Conservation (phyloP, 2,888 invertebrate genomes). For the Dichetophora obliterata region DNA sequence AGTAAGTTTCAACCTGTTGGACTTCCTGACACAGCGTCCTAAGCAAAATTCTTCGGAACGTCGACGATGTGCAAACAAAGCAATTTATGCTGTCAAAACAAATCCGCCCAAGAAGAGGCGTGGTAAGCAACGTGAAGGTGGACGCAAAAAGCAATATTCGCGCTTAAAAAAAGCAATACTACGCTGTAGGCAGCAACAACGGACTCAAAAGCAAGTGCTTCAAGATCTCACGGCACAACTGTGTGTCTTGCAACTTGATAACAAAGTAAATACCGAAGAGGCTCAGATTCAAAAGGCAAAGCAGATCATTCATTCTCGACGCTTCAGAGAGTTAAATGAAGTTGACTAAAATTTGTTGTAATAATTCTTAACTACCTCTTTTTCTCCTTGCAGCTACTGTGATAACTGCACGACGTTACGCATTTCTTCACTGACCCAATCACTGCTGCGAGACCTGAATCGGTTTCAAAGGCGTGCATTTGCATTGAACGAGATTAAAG, state of each 20-base stretch:
- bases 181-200: constrained; percentile 49
- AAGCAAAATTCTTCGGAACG: background rate
- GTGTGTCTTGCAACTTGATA: background rate
- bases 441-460: constrained; percentile 72
- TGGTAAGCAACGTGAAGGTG: constrained; percentile 49
- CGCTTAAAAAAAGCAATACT: constrained; percentile 56
- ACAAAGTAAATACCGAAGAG: background rate
- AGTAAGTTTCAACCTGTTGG: constrained; percentile 42
- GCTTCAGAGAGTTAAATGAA: constrained; percentile 58
- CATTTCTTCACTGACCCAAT: constrained; percentile 71
- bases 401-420: constrained; percentile 74
- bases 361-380: background rate
- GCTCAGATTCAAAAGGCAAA: background rate
- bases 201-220: constrained; percentile 15
- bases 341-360: background rate
- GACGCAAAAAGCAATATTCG: constrained; percentile 37
- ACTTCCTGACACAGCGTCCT: constrained; percentile 33
- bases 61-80: constrained; percentile 1
- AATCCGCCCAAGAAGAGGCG: constrained; percentile 21
- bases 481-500: constrained; percentile 74
- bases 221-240: constrained; percentile 9
- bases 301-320: constrained; percentile 56
- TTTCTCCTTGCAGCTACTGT: constrained; percentile 70
- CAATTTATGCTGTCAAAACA: background rate
- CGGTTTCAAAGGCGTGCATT: constrained; percentile 75